Evolutionary conservation across 2,113 vertebrate species (phyloP), one percentile per base, ranked within the genome.

Genomic region (Oncorhynchus masou): DNA sequence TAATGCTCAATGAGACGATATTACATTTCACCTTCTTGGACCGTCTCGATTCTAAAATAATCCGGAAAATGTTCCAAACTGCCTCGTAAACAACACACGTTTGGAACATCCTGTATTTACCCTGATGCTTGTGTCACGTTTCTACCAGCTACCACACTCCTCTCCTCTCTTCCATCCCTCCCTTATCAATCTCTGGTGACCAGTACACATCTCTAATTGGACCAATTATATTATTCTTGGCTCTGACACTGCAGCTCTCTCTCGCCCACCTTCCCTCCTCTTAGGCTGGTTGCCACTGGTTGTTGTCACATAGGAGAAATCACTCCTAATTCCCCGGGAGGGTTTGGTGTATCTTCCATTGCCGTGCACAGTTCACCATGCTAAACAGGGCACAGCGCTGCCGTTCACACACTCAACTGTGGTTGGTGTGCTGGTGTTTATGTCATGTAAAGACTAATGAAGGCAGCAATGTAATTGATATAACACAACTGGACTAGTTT

Each of bases 21-120:
- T 92, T 85, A 87, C 73, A 86, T 91, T 90, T 90, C 85, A 84
- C 79, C 84, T 84, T 88, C 84, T 87, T 83, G 85, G 83, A 81
- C 82, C 69, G 65, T 74, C 71, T 22, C 22, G n/a, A 13, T 86
- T 88, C 88, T 88, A 88, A 89, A 91, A 91, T 88, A 89, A 87
- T 74, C 70, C 74, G 51, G 73, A 88, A 69, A 48, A 88, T 84
- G 76, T 84, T 88, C 84, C 15, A 51, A 87, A 87, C 83, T 74
- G 78, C 51, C 74, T 70, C 22, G 87, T 83, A 85, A 89, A 89
- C 87, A 91, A 86, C 86, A 83, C 79, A 79, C 7, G n/a, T 73
- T 20, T 71, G 72, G 74, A 68, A 25, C 57, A 54, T 13, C 16
- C 12, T 13, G 78, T 78, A 71, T 89, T 79, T 73, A 9, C 27